Conservation (phyloP, 2,797 vertebrate species). For the Periparus ater region DNA sequence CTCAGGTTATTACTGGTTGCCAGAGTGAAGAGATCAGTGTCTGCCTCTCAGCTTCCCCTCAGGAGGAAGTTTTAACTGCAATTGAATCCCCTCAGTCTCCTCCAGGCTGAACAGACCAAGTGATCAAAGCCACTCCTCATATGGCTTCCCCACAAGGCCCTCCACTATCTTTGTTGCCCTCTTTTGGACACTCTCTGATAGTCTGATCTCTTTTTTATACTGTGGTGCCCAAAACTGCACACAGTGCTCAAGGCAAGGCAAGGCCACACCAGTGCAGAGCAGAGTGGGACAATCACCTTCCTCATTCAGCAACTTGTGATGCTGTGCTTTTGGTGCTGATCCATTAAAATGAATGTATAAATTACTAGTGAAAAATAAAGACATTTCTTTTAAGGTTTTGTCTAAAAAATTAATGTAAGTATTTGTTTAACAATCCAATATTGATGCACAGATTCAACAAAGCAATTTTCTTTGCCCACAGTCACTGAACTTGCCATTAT, state of each 20-base stretch:
- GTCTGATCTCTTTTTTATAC: neutral
- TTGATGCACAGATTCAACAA: neutral
- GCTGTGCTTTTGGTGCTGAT: neutral
- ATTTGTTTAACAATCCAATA: neutral
- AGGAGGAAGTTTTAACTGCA: fast-evolving
- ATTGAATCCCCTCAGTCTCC: neutral
- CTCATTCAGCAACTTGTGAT: neutral
- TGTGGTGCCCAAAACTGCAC: neutral
- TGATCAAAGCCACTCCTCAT: neutral
- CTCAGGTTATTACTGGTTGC: fast-evolving
- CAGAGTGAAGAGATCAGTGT: neutral
- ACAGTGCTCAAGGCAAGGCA: neutral
- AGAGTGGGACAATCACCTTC: neutral
- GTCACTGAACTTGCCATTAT: neutral
- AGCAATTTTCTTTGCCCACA: neutral
- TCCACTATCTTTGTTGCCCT: neutral
- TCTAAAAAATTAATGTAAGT: neutral
- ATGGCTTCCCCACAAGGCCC: neutral
- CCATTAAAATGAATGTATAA: neutral
- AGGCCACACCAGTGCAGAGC: neutral
- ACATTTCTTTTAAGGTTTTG: neutral
- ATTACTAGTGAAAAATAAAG: neutral
- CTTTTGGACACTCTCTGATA: neutral
- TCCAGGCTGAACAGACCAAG: neutral
- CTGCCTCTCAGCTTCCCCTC: neutral